These are phyloP conservation scores for Caradrina kadenii DNA, from an alignment of 2,888 invertebrate genomes.

Conservation along the genomic window DNA sequence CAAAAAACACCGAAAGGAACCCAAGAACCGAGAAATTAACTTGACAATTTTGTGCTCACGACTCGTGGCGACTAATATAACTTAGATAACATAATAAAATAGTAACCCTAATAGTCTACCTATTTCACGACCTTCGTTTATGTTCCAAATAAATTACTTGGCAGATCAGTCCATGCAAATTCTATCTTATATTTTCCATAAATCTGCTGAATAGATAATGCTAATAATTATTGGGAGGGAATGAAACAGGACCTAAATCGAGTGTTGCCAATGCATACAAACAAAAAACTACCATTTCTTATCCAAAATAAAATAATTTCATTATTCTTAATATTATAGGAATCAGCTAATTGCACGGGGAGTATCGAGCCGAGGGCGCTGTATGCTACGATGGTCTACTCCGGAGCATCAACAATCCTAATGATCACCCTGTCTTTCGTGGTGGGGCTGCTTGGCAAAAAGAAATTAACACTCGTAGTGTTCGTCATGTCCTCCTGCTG, in stretches of 20 bases:
- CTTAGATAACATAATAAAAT: too few species aligned
- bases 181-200: too few species aligned
- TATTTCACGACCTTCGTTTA: too few species aligned
- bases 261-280: not conserved
- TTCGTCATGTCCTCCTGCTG: constrained; percentile 70
- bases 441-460: constrained; percentile 78
- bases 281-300: not conserved
- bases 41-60: too few species aligned
- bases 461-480: constrained; percentile 73
- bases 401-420: constrained; percentile 70
- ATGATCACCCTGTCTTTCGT: constrained; percentile 78
- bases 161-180: too few species aligned
- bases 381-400: constrained; percentile 82
- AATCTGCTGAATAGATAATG: too few species aligned
- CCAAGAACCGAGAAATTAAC: too few species aligned
- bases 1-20: too few species aligned
- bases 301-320: not conserved
- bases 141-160: too few species aligned
- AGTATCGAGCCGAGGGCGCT: constrained; percentile 76
- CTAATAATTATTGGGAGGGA: too few species aligned
- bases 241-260: not conserved
- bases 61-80: too few species aligned
- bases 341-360: constrained; percentile 73
- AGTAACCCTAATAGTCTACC: too few species aligned
- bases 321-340: constrained; percentile 63